Conservation (phyloP, 1,140 invertebrate genomes). For the Manduca sexta region DNA sequence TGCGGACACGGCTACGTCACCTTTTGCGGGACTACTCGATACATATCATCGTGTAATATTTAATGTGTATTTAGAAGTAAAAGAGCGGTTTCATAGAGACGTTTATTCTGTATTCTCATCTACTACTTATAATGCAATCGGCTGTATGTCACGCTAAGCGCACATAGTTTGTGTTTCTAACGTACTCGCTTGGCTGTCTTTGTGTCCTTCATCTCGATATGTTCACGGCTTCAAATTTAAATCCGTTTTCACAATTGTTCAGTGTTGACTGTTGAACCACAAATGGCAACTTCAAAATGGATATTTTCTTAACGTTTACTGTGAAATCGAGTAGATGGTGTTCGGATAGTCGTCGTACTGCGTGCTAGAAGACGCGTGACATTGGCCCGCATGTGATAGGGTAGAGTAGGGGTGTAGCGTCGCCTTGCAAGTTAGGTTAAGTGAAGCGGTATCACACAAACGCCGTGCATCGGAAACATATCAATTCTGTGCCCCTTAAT, state of each 20-base stretch:
- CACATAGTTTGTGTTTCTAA: conserved; percentile 39
- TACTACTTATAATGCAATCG: conserved; percentile 63
- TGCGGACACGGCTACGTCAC: conserved; percentile 70
- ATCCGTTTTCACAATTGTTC: conserved; percentile 12
- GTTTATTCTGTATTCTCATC: conserved; percentile 68
- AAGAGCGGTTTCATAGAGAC: conserved; percentile 68
- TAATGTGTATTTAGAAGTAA: conserved; percentile 69
- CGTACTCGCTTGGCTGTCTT: conserved; percentile 35
- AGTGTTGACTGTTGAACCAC: conserved; percentile 2
- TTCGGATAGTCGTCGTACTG: conserved; percentile 32
- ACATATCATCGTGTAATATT: conserved; percentile 73
- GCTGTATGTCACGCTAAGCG: conserved; percentile 63
- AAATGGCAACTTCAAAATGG: conserved; percentile 12
- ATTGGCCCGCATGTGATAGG: conserved; percentile 71
- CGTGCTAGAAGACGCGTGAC: conserved; percentile 57
- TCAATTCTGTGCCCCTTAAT: conserved; percentile 75
- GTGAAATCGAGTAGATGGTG: conserved; percentile 49
- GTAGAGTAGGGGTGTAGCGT: conserved; percentile 67
- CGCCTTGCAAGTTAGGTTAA: conserved; percentile 73
- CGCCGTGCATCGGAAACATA: conserved; percentile 75
- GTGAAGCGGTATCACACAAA: conserved; percentile 72
- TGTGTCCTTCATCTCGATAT: conserved; percentile 18
- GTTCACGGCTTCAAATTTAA: conserved; percentile 26
- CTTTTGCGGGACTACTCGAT: conserved; percentile 72
- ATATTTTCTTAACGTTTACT: conserved; percentile 50